phyloP scores from a whole-genome alignment of 2,888 invertebrate genomes.

The Hipparchia semele region DNA sequence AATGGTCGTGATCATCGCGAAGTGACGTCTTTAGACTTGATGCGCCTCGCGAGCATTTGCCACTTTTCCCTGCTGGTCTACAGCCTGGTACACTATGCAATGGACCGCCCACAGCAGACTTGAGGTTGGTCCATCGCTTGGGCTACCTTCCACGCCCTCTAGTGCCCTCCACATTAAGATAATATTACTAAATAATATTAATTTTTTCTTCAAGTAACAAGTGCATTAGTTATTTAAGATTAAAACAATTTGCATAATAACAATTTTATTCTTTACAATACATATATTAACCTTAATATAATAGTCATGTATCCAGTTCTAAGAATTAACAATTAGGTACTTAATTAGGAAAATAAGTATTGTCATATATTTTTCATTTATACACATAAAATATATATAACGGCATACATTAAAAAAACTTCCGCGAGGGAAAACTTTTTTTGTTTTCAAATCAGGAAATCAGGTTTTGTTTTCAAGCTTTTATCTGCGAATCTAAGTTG shows the following conservation, averaged over 20 bases:
- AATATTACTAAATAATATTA: too few relatives aligned
- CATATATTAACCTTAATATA: neutral
- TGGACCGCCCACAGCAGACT: too few relatives aligned
- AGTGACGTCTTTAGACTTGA: too few relatives aligned
- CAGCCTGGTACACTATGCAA: too few relatives aligned
- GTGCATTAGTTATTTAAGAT: neutral
- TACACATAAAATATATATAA: neutral
- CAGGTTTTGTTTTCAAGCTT: too few relatives aligned
- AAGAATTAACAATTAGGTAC: neutral
- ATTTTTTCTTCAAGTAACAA: neutral
- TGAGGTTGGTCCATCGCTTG: too few relatives aligned
- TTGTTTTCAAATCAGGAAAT: neutral
- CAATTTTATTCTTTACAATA: neutral
- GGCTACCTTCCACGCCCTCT: too few relatives aligned
- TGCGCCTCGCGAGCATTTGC: too few relatives aligned
- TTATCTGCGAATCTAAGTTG: neutral
- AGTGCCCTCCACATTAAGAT: too few relatives aligned
- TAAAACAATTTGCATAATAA: neutral
- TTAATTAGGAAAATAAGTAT: slow-evolving; percentile 18
- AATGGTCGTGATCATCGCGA: too few relatives aligned
- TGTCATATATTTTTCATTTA: slow-evolving; percentile 19
- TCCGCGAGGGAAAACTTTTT: neutral
- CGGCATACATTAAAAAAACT: too few relatives aligned
- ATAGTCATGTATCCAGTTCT: slow-evolving; percentile 6
- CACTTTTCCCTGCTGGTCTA: too few relatives aligned